Percentiles rank a stretch among this genome's conserved stretches.
phyloP scores from a whole-genome alignment of 2,797 vertebrate species.

The Crossoptilon crossoptilon region DNA sequence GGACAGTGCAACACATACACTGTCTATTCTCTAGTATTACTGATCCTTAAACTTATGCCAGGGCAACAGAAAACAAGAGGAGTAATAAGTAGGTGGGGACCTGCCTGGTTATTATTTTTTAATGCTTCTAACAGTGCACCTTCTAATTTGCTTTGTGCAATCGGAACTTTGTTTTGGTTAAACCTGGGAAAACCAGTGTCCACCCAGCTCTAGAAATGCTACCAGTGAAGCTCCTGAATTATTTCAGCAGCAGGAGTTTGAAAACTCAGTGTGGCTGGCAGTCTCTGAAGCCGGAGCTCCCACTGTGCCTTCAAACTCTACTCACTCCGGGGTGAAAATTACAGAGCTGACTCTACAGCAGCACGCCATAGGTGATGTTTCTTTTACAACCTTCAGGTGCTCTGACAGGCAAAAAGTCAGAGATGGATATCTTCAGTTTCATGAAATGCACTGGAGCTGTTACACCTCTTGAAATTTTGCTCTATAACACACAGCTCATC shows the following conservation, averaged over 20 bases:
- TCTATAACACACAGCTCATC: background rate
- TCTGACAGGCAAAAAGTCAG: background rate
- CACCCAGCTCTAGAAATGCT: background rate
- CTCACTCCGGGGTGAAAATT: background rate
- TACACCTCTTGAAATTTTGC: background rate
- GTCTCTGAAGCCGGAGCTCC: background rate
- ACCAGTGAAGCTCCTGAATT: background rate
- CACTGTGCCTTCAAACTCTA: background rate
- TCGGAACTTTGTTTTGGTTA: background rate
- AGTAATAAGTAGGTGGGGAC: background rate
- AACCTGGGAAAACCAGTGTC: background rate
- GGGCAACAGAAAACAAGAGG: background rate
- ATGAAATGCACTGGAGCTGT: background rate
- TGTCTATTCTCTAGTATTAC: background rate
- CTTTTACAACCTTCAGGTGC: background rate
- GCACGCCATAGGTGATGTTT: background rate
- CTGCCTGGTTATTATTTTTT: background rate
- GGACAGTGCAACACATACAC: background rate
- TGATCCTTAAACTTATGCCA: background rate
- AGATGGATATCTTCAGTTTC: background rate
- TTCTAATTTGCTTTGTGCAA: background rate
- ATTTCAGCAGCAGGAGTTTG: background rate
- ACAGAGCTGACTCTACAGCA: background rate
- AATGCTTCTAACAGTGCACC: background rate
- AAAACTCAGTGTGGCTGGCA: background rate